Evolutionary conservation across 2,888 invertebrate genomes (phyloP), one percentile per base, ranked within the genome.

Genomic region (Athalia rosae): DNA sequence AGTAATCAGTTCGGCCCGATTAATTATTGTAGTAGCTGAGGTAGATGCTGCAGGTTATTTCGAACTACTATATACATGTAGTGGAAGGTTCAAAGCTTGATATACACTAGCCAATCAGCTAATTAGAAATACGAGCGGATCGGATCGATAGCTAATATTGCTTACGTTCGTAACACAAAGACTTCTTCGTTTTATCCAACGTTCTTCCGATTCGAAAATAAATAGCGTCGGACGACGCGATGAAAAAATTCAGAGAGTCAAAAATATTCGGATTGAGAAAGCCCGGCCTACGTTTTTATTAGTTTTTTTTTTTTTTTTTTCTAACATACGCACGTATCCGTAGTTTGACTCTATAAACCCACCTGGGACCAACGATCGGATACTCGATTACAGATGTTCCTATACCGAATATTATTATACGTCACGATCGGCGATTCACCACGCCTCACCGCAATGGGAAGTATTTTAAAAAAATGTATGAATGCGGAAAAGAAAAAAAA

Each of bases 381-480:
- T 50, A 67, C 67, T 67, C 53, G 50, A 67, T 67, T 67, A 67
- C 67, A 67, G 28, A 50, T 53, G 67, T 48, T 67, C 50, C 67
- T 67, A 28, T n/a, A 41, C 11, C 67, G 50, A 11, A 28, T 28
- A 28, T 28, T 28, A 28, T 28, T 28, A 28, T 50, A 67, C n/a
- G 67, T 67, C 67, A 67, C 67, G 67, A 48, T 50, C 67, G 67
- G 41, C 53, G 8, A 67, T 67, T 28, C 28, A 67, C 48, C 67
- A 67, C 67, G 67, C 53, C 41, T 50, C 50, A 2, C 50, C 50
- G 9, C 41, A 43, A 4, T 50, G 41, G 7, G 11, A n/a, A 15
- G 47, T 64, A 45, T 64, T 64, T 15, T 45, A 45, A 47, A 64
- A 28, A 28, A 64, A 47, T n/a, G 7, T 47, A 7, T 58, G 6